Conservation (phyloP, 2,888 invertebrate species). For the Sminthurinus aureus region DNA sequence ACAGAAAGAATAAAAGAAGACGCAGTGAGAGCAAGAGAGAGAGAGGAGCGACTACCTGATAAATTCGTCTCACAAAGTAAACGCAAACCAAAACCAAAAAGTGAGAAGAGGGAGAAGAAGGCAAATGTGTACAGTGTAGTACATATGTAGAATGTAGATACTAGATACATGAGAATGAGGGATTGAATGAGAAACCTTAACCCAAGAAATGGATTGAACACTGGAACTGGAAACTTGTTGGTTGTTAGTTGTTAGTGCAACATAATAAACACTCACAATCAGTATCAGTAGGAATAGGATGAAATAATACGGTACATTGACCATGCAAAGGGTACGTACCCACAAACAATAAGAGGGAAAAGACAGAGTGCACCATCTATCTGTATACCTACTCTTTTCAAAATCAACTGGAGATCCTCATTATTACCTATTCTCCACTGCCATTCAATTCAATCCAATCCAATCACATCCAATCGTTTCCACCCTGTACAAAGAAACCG, state of each 20-base stretch:
- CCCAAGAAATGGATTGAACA: background rate
- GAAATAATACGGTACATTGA: constrained; percentile 41
- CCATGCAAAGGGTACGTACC: constrained; percentile 30
- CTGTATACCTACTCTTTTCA: background rate
- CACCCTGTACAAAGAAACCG: no score
- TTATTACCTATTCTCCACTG: no score
- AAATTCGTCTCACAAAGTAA: background rate
- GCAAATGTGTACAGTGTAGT: no score
- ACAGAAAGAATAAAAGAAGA: background rate
- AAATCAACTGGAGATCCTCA: background rate
- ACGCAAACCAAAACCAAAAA: background rate
- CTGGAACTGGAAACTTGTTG: no score
- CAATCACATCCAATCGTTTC: no score
- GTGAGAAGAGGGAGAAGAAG: background rate
- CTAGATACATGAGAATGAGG: background rate
- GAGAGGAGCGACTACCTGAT: constrained; percentile 9
- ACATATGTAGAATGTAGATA: no score
- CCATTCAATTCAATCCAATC: no score
- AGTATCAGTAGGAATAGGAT: constrained; percentile 38
- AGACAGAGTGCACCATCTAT: no score
- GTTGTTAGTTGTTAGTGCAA: constrained; percentile 10
- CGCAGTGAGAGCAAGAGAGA: background rate
- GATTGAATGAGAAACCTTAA: background rate
- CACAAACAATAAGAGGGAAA: background rate
- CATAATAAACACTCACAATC: constrained; percentile 43